Evolutionary conservation across 2,113 vertebrate species (phyloP).

Genomic region (Colius striatus): DNA sequence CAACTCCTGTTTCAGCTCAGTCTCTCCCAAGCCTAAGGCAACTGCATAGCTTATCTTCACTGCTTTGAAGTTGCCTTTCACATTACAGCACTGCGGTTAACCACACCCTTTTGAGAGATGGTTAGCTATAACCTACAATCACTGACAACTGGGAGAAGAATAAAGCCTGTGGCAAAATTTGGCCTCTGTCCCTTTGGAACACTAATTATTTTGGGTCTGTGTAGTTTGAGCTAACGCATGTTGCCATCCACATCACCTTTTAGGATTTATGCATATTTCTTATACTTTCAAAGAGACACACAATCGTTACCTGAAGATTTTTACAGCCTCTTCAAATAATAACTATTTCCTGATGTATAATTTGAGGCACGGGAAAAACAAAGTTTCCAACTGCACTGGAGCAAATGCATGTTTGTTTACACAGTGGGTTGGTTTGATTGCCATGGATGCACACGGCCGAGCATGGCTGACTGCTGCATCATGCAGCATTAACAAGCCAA

Average conservation of each 20-base stretch:
- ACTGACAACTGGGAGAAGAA: constrained; percentile 51
- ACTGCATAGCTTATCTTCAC: constrained; percentile 49
- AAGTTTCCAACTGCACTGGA: not conserved
- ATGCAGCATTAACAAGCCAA: not conserved
- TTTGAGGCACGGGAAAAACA: not conserved
- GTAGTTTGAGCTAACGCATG: not conserved
- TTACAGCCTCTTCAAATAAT: not conserved
- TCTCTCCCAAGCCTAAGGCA: constrained; percentile 84
- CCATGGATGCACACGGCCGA: not conserved
- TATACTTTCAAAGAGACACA: not conserved
- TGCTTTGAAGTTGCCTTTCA: constrained; percentile 76
- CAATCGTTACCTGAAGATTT: not conserved
- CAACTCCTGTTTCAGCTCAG: constrained; percentile 73
- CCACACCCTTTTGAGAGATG: constrained; percentile 61
- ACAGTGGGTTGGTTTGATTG: not conserved
- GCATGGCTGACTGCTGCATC: not conserved
- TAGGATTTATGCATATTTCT: not conserved
- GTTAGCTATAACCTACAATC: constrained; percentile 64
- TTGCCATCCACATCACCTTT: not conserved
- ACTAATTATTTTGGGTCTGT: not conserved
- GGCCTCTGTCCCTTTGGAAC: constrained; percentile 54
- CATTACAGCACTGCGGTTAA: constrained; percentile 64
- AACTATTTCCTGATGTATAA: not conserved
- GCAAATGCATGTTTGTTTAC: not conserved
- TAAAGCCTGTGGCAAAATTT: constrained; percentile 51